Percentiles rank a stretch among this genome's conserved stretches.
phyloP scores from a whole-genome alignment of 53 echinoderm and acorn worm species.

The Actinopyga echinites region DNA sequence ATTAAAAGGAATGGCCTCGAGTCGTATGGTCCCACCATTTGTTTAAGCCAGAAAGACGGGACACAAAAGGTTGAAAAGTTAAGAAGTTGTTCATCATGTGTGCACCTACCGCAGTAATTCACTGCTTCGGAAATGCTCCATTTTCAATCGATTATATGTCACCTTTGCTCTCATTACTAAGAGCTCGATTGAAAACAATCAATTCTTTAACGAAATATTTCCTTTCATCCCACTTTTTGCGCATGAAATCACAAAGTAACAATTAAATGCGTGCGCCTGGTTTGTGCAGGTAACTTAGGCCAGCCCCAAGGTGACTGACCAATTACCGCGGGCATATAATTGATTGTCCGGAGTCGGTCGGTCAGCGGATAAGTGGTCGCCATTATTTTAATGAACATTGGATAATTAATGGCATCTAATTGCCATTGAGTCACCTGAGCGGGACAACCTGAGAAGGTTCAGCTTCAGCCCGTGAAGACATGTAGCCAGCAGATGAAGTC shows the following conservation, averaged over 20 bases:
- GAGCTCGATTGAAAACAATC: conserved; percentile 27
- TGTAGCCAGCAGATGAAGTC: too few relatives aligned
- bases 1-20: not conserved
- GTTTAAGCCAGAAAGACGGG: not conserved
- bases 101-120: not conserved
- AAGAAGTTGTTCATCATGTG: conserved; percentile 21
- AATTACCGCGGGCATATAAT: conserved; percentile 9
- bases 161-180: conserved; percentile 13
- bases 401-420: conserved; percentile 28
- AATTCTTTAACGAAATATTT: conserved; percentile 33
- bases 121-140: not conserved
- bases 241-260: conserved; percentile 25
- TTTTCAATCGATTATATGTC: conserved; percentile 17
- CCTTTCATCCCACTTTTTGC: conserved; percentile 35
- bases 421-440: conserved; percentile 26
- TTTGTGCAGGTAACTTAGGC: not conserved
- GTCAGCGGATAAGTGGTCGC: conserved; percentile 34
- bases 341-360: conserved; percentile 9
- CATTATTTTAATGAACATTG: conserved; percentile 28
- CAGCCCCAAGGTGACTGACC: conserved; percentile 34
- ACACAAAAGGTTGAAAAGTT: conserved; percentile 16
- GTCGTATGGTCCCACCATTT: not conserved
- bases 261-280: conserved; percentile 33
- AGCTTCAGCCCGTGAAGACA: too few relatives aligned
- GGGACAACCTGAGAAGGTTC: not conserved